These are phyloP conservation scores for Ostrea edulis DNA, from an alignment of 1,140 invertebrate genomes.

Conservation along the genomic window DNA sequence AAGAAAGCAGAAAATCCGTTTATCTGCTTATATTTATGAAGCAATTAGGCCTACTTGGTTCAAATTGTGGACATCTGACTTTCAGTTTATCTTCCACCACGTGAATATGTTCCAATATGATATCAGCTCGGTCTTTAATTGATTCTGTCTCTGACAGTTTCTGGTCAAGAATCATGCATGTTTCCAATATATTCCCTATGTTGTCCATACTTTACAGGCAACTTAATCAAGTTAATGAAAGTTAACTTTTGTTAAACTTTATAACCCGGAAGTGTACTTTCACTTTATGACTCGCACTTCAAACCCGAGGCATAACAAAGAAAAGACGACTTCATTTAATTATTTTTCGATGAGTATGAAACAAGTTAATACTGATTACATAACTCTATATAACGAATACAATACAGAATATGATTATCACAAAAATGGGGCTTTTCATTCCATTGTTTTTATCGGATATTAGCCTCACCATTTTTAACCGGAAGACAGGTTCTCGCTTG, in stretches of 20 bases:
- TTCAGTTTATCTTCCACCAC: constrained; percentile 48
- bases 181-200: constrained; percentile 54
- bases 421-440: not conserved
- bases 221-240: no score
- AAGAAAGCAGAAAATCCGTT: no score
- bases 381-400: no score
- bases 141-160: constrained; percentile 44
- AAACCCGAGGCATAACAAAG: not conserved
- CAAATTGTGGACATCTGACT: constrained; percentile 61
- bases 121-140: constrained; percentile 28
- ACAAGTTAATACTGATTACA: no score
- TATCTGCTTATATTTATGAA: no score
- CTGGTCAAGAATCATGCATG: constrained; percentile 59
- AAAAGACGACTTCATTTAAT: no score
- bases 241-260: no score
- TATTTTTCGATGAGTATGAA: no score
- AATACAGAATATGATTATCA: no score
- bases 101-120: constrained; percentile 57
- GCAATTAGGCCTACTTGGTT: constrained; percentile 51
- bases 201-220: constrained; percentile 13
- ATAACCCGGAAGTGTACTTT: not conserved
- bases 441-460: not conserved
- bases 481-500: constrained; percentile 14
- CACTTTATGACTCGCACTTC: not conserved
- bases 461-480: not conserved